A percentile compares a stretch with the other conserved stretches of the same genome.
Conservation (phyloP, 2,888 invertebrate genomes). For the Onthophagus sagittarius region DNA sequence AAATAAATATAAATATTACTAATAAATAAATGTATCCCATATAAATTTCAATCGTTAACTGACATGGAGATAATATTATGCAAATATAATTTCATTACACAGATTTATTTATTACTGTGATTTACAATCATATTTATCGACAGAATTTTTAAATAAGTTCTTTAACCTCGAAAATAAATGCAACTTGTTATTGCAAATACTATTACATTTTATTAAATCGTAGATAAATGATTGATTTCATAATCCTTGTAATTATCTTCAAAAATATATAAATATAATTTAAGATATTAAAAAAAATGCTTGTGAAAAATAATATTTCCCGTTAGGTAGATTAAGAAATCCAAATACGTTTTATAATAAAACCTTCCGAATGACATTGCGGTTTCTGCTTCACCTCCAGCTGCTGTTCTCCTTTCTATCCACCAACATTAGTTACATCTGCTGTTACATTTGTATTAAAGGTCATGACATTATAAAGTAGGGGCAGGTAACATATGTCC, state of each 20-base stretch:
- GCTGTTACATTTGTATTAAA: neutral
- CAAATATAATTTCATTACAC: too few relatives aligned
- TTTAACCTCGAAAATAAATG: neutral
- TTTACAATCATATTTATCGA: too few relatives aligned
- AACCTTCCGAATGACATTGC: neutral
- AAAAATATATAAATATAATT: neutral
- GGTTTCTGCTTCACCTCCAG: neutral
- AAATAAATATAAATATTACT: too few relatives aligned
- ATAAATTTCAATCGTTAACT: too few relatives aligned
- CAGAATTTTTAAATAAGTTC: too few relatives aligned
- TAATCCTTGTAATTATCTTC: neutral
- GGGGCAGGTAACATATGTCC: neutral
- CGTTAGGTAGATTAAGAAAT: neutral
- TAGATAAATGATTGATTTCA: neutral
- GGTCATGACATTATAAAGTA: neutral
- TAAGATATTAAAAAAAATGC: neutral
- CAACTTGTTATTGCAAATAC: too few relatives aligned
- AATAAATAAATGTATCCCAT: too few relatives aligned
- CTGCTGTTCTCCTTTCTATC: neutral
- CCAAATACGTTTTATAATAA: neutral
- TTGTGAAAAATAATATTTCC: neutral
- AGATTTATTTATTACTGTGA: too few relatives aligned
- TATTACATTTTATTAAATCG: too few relatives aligned
- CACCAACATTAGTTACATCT: constrained; percentile 8
- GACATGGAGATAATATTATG: too few relatives aligned